Evolutionary conservation across 2,797 vertebrate genomes (phyloP), one percentile per base, ranked within the genome.

Genomic region (Acanthurus lineatus): DNA sequence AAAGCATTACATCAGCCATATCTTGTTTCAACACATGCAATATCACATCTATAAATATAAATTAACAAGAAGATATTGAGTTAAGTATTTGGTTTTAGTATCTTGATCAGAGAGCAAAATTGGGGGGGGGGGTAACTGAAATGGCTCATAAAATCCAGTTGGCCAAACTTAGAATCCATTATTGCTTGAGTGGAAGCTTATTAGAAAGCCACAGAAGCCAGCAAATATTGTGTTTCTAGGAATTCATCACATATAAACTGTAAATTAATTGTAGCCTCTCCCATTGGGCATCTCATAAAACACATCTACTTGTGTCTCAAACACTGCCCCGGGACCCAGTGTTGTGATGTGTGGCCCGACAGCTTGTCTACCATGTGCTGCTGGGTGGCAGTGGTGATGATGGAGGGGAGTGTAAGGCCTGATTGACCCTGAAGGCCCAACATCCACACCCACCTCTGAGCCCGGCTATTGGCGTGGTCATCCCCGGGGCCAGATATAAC

Each of bases 231-330:
- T 35, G 6, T 69, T 68, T 66, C 51, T 40, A 49, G 25, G 51
- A 69, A 48, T 66, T 9, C 47, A 45, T 64, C 68, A 9, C 40
- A 54, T 53, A 20, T 53, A 20, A 71, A 64, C 58, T 49, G 72
- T 20, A 56, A 45, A 57, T 86, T 76, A 62, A 82, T 58, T 70
- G 65, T 0, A 63, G 68, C 70, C 17, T 71, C 69, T 80, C 66
- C 54, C 64, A 49, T 11, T 32, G 28, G 10, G 56, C 5, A 0
- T 60, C 44, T 69, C 66, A 72, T 57, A 54, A 73, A 88, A 87
- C 81, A 76, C 91, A 88, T 89, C 80, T 81, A 80, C 35, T 71
- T 14, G 67, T 67, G 76, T 88, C 77, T 51, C 63, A 62, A 62
- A 73, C 49, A 71, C 64, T 56, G 70, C 83, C 76, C 63, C 25